Percentiles rank a stretch among this genome's conserved stretches.
phyloP scores from a whole-genome alignment of 2,113 vertebrate genomes.

The Orycteropus afer region DNA sequence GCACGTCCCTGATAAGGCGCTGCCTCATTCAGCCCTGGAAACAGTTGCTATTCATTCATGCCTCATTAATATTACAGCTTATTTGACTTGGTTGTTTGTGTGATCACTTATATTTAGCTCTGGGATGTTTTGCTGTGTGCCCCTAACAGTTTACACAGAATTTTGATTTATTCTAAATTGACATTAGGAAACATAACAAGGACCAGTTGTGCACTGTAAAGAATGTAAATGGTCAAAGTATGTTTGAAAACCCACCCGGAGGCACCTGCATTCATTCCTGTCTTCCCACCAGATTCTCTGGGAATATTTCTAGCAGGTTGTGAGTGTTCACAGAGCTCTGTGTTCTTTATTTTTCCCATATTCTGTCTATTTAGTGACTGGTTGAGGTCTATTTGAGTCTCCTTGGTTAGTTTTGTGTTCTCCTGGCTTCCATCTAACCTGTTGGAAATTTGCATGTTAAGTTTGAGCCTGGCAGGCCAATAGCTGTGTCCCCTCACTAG shows the following conservation, averaged over 20 bases:
- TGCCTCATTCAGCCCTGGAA: background rate
- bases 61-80: background rate
- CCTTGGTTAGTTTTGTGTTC: background rate
- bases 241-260: background rate
- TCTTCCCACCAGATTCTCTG: background rate
- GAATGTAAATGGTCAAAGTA: background rate
- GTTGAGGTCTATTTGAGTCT: background rate
- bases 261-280: background rate
- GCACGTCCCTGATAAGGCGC: background rate
- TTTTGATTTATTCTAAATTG: background rate
- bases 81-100: background rate
- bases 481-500: background rate
- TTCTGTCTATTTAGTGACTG: background rate
- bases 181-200: background rate
- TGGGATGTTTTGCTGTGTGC: background rate
- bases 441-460: background rate
- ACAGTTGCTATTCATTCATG: background rate
- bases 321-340: background rate
- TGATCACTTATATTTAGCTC: background rate
- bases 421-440: background rate
- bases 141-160: background rate
- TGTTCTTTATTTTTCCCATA: background rate
- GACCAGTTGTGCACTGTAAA: background rate
- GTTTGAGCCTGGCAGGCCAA: background rate
- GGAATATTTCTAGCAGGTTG: background rate